Evolutionary conservation across 2,888 invertebrate species (phyloP).

Genomic region (Heliconius ismenius): DNA sequence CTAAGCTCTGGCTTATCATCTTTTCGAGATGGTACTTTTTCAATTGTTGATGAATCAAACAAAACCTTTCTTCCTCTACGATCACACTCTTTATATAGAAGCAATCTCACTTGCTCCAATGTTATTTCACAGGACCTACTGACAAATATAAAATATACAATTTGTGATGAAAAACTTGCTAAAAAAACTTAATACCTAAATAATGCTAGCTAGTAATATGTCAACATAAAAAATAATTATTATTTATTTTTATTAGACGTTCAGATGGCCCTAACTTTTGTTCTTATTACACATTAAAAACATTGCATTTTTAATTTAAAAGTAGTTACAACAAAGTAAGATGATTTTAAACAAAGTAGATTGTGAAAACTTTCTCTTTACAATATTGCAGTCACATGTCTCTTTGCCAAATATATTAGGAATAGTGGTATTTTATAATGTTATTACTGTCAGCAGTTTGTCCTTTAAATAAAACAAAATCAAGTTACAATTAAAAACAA

Average conservation of each 20-base stretch:
- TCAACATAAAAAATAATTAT: neutral
- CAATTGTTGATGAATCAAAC: slow-evolving; percentile 89
- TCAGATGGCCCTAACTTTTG: neutral
- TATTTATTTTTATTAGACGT: neutral
- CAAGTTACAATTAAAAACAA: neutral
- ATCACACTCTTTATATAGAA: slow-evolving; percentile 93
- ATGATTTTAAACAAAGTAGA: slow-evolving; percentile 45
- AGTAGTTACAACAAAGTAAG: slow-evolving; percentile 15
- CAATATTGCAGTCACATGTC: slow-evolving; percentile 29
- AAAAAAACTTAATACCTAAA: neutral
- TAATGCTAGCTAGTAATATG: neutral
- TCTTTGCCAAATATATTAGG: slow-evolving; percentile 35
- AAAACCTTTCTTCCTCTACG: slow-evolving; percentile 89
- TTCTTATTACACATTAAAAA: neutral
- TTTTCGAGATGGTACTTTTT: slow-evolving; percentile 79
- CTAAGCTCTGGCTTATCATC: too few species aligned
- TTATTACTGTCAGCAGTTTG: neutral
- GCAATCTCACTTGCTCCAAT: slow-evolving; percentile 88
- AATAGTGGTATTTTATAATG: neutral
- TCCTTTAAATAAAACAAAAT: neutral
- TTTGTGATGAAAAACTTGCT: neutral
- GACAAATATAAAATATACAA: slow-evolving; percentile 35
- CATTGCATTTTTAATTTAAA: slow-evolving; percentile 6
- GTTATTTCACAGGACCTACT: slow-evolving; percentile 83
- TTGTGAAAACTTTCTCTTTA: slow-evolving; percentile 53